Conservation (phyloP, 2,113 vertebrate genomes). For the Galemys pyrenaicus region DNA sequence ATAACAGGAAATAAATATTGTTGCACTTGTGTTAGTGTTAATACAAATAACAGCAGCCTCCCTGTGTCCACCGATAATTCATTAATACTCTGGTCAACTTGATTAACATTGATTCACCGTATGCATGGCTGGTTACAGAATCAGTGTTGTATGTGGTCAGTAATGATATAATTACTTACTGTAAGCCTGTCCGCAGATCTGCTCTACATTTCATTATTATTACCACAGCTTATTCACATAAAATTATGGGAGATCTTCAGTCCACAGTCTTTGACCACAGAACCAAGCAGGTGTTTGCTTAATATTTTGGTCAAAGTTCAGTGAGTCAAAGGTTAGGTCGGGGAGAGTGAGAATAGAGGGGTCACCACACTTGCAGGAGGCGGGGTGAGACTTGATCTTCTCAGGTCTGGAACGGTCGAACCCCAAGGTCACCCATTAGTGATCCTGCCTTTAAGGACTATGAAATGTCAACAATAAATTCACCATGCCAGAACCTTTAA, state of each 20-base stretch:
- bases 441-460: constrained; percentile 91
- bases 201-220: constrained; percentile 86
- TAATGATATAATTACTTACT: constrained; percentile 82
- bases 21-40: constrained; percentile 68
- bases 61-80: constrained; percentile 72
- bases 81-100: constrained; percentile 79
- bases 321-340: constrained; percentile 95
- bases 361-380: constrained; percentile 91
- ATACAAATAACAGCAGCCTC: constrained; percentile 76
- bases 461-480: constrained; percentile 94
- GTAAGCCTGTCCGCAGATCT: constrained; percentile 87
- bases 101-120: constrained; percentile 82
- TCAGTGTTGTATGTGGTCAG: constrained; percentile 56
- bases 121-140: constrained; percentile 76
- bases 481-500: constrained; percentile 94
- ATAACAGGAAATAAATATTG: constrained; percentile 80
- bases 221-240: constrained; percentile 88
- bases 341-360: constrained; percentile 90
- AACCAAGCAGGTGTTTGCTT: constrained; percentile 98
- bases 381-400: constrained; percentile 97
- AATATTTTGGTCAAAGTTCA: constrained; percentile 99
- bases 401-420: constrained; percentile 93
- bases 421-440: constrained; percentile 99
- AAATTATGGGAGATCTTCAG: constrained; percentile 90
- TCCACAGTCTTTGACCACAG: constrained; percentile 87